Conservation (phyloP, 2,888 invertebrate species). For the Hemaris fuciformis region DNA sequence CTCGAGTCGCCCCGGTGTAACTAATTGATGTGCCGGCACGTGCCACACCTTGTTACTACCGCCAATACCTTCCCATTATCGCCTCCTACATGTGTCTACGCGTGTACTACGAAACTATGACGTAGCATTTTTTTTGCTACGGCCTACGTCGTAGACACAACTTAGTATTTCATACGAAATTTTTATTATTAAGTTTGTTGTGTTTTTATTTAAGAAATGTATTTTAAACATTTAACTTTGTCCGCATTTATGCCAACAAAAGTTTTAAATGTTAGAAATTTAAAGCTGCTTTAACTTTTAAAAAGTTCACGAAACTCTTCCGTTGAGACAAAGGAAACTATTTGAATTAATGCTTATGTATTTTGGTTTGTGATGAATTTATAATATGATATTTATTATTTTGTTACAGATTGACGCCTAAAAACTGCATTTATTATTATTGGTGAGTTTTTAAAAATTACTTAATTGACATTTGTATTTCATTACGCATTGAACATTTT, state of each 20-base stretch:
- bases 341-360: neutral
- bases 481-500: no score
- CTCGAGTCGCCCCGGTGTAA: neutral
- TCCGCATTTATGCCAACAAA: neutral
- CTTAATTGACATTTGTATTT: neutral
- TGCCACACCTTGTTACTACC: neutral
- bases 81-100: neutral
- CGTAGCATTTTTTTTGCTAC: neutral
- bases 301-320: neutral
- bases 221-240: neutral
- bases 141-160: neutral
- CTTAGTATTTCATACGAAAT: neutral
- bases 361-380: neutral
- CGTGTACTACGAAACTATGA: neutral
- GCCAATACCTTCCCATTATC: neutral
- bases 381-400: neutral
- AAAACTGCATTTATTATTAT: neutral
- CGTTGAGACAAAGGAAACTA: neutral
- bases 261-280: neutral
- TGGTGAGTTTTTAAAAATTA: neutral
- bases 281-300: neutral
- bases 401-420: neutral
- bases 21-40: neutral
- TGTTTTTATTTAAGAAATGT: neutral
- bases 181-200: neutral